phyloP scores from a whole-genome alignment of 1,140 invertebrate genomes.

The Sinonovacula constricta region DNA sequence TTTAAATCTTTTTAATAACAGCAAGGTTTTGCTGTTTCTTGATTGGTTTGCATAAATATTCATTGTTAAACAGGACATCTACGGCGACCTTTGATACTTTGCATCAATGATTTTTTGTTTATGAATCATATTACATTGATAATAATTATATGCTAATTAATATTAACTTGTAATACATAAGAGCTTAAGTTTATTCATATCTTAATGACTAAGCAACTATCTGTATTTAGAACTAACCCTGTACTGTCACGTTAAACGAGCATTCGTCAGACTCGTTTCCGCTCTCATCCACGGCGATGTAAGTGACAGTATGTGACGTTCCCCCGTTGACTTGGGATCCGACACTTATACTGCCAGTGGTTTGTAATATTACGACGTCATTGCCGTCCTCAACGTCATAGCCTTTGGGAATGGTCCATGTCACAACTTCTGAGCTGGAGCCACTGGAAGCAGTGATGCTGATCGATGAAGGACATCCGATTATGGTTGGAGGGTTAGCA shows the following conservation, averaged over 20 bases:
- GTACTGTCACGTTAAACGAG: slow-evolving; percentile 1
- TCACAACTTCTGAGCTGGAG: neutral
- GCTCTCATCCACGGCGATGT: neutral
- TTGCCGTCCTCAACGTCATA: neutral
- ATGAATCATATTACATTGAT: too few relatives aligned
- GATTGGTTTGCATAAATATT: too few relatives aligned
- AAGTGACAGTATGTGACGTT: neutral
- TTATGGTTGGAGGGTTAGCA: neutral
- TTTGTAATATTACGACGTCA: neutral
- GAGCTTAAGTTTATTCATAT: too few relatives aligned
- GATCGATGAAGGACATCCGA: neutral
- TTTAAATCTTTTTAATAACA: too few relatives aligned
- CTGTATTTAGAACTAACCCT: too few relatives aligned
- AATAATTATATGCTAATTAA: too few relatives aligned
- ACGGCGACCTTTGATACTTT: too few relatives aligned
- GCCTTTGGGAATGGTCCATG: neutral
- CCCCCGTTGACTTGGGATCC: neutral
- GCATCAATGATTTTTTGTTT: too few relatives aligned
- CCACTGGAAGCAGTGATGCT: neutral
- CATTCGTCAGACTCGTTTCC: slow-evolving; percentile 8
- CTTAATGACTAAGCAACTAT: too few relatives aligned
- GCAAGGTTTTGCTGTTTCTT: too few relatives aligned
- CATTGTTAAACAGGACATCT: too few relatives aligned
- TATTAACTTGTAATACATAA: too few relatives aligned
- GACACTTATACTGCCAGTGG: neutral